Conservation (phyloP, 1,140 invertebrate species). For the Calliphora vicina region DNA sequence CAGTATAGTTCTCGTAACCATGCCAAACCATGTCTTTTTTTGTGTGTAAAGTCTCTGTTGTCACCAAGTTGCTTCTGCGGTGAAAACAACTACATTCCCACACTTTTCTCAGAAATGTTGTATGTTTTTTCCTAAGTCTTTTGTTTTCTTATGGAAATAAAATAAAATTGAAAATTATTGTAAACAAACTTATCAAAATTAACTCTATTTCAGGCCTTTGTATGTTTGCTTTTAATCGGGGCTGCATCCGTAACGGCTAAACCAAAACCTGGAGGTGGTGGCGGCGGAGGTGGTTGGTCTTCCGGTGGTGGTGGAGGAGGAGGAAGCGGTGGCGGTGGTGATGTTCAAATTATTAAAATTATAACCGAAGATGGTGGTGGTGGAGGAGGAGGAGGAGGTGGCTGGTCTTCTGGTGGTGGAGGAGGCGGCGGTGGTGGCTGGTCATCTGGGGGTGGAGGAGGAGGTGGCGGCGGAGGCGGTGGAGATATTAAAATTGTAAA, state of each 20-base stretch:
- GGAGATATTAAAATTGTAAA: conserved; percentile 53
- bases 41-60: too few species aligned
- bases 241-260: conserved; percentile 55
- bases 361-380: conserved; percentile 43
- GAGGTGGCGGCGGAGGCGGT: conserved; percentile 45
- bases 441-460: conserved; percentile 44
- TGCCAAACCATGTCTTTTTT: too few species aligned
- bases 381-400: conserved; percentile 42
- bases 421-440: conserved; percentile 42
- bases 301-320: conserved; percentile 43
- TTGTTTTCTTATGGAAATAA: too few species aligned
- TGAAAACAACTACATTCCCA: too few species aligned
- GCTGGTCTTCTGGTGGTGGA: conserved; percentile 41
- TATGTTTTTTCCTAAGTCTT: too few species aligned
- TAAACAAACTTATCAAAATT: too few species aligned
- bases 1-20: too few species aligned
- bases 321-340: conserved; percentile 48
- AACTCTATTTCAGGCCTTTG: conserved; percentile 51
- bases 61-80: too few species aligned
- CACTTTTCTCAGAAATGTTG: too few species aligned
- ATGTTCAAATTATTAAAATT: conserved; percentile 37
- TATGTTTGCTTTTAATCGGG: conserved; percentile 56
- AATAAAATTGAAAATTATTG: too few species aligned
- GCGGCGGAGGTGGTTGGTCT: conserved; percentile 46
- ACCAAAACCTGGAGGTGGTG: conserved; percentile 52